Percentiles rank a stretch among this genome's conserved stretches.
phyloP scores from a whole-genome alignment of 2,113 vertebrate species.

The Nesogale talazaci region DNA sequence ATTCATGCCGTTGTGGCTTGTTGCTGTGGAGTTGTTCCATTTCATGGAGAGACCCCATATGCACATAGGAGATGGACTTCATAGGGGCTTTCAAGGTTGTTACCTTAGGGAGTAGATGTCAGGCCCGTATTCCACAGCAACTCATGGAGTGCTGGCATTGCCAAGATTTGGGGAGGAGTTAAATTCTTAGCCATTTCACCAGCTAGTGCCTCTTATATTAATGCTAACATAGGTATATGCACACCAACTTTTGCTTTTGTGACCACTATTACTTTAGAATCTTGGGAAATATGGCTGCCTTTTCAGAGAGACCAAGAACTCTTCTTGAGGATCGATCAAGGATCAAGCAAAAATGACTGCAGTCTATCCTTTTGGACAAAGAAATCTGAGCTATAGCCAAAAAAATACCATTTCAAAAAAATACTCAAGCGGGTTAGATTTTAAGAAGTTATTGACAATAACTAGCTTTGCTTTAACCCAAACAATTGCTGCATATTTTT shows the following conservation, averaged over 20 bases:
- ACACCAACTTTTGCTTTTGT: not conserved
- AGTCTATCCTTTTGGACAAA: not conserved
- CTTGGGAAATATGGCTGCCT: not conserved
- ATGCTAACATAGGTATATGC: not conserved
- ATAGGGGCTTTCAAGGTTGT: not conserved
- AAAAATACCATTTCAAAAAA: not conserved
- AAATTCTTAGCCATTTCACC: not conserved
- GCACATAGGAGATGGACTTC: not conserved
- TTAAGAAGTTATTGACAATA: too few species aligned
- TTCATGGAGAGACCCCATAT: not conserved
- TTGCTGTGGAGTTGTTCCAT: not conserved
- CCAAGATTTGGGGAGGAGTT: not conserved
- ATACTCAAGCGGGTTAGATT: too few species aligned
- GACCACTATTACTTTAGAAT: not conserved
- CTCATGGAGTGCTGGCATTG: not conserved
- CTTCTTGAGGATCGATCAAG: not conserved
- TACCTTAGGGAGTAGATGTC: not conserved
- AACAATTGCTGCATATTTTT: too few species aligned
- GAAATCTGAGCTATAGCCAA: not conserved
- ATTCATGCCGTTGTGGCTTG: not conserved
- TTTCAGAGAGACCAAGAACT: not conserved
- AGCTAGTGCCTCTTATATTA: not conserved
- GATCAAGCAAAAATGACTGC: not conserved
- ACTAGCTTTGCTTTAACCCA: too few species aligned
- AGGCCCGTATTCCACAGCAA: not conserved